A percentile compares a stretch with the other conserved stretches of the same genome.
Evolutionary conservation across 2,888 invertebrate species (phyloP).

Genomic region (Chouioia cunea): DNA sequence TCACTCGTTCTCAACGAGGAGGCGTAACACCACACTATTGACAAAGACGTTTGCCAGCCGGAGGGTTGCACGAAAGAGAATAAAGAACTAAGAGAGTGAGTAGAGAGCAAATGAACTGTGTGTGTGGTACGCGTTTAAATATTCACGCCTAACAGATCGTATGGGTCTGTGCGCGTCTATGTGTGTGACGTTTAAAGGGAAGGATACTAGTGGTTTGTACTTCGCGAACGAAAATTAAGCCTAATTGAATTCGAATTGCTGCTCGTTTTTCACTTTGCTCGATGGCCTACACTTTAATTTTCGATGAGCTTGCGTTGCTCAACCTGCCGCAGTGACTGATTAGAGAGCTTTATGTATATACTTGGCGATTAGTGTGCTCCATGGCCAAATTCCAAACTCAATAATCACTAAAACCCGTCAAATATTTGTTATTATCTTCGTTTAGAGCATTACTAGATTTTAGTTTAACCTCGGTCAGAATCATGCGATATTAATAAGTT

Average conservation of each 20-base stretch:
- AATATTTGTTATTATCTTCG: too few relatives aligned
- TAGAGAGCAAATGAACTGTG: slow-evolving; percentile 41
- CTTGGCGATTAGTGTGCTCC: too few relatives aligned
- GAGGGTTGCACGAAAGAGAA: slow-evolving; percentile 16
- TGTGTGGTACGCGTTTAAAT: slow-evolving; percentile 35
- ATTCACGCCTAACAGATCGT: slow-evolving; percentile 47
- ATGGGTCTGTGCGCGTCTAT: not conserved
- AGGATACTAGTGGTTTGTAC: not conserved
- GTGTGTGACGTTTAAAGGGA: not conserved
- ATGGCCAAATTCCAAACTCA: too few relatives aligned
- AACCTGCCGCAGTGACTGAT: not conserved
- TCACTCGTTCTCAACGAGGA: not conserved
- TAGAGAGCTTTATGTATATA: not conserved
- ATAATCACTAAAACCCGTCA: too few relatives aligned
- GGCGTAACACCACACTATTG: slow-evolving; percentile 14
- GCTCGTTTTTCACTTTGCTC: slow-evolving; percentile 10
- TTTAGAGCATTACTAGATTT: too few relatives aligned
- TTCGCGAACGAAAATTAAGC: slow-evolving; percentile 4
- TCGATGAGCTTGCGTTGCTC: too few relatives aligned
- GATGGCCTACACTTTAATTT: too few relatives aligned
- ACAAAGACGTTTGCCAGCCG: slow-evolving; percentile 25
- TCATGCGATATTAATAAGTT: too few relatives aligned
- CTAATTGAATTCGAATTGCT: slow-evolving; percentile 22
- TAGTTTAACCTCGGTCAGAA: too few relatives aligned
- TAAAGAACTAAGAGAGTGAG: slow-evolving; percentile 10